phyloP scores from a whole-genome alignment of 2,113 vertebrate genomes.

The Equus quagga region DNA sequence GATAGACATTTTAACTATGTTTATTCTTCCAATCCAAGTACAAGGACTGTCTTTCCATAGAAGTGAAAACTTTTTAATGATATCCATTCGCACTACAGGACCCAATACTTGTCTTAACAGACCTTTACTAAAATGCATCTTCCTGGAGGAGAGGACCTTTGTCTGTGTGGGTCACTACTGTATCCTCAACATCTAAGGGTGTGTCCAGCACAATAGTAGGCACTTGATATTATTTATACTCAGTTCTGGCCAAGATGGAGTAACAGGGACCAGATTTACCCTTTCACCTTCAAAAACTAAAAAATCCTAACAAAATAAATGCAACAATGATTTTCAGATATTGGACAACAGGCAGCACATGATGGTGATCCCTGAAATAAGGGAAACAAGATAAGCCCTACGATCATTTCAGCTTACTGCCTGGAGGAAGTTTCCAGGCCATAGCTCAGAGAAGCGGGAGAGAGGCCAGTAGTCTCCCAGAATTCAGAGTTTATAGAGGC shows the following conservation, averaged over 20 bases:
- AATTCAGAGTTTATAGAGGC: neutral
- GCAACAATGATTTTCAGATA: neutral
- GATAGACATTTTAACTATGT: no score
- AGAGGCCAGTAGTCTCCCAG: neutral
- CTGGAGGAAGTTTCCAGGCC: neutral
- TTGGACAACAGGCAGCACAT: neutral
- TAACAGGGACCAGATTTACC: neutral
- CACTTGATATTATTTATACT: neutral
- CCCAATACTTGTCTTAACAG: neutral
- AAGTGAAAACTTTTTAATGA: neutral
- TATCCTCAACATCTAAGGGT: neutral
- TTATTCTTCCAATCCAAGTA: no score
- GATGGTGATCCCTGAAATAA: neutral
- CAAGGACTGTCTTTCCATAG: no score
- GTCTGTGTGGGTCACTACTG: neutral
- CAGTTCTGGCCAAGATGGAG: neutral
- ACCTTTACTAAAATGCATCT: neutral
- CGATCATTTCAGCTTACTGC: neutral
- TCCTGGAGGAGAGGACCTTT: neutral
- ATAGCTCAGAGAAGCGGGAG: neutral
- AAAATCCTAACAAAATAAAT: neutral
- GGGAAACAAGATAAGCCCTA: neutral
- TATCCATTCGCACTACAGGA: neutral
- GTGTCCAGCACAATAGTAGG: neutral
- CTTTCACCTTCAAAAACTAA: neutral